Evolutionary conservation across 2,797 vertebrate genomes (phyloP).

Genomic region (Clamator glandarius): DNA sequence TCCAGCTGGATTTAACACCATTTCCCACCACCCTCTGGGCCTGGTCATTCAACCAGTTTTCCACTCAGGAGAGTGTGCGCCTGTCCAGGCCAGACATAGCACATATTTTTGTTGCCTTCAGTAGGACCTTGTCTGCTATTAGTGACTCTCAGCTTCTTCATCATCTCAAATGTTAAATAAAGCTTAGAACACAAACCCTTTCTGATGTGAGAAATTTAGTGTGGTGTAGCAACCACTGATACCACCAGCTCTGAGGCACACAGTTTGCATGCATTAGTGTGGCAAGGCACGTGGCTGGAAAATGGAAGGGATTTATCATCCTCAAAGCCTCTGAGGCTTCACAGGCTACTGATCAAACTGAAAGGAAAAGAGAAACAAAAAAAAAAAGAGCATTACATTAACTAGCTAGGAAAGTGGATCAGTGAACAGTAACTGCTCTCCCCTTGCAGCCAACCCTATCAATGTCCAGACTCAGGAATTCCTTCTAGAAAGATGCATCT

Average conservation of each 20-base stretch:
- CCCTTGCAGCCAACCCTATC: neutral
- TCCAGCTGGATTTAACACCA: too few relatives aligned
- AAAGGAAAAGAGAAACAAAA: neutral
- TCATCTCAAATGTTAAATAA: neutral
- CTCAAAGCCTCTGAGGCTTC: neutral
- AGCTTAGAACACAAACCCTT: neutral
- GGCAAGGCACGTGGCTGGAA: neutral
- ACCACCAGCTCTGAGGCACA: neutral
- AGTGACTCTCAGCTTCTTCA: neutral
- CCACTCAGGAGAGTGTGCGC: too few relatives aligned
- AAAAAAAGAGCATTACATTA: neutral
- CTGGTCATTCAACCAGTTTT: too few relatives aligned
- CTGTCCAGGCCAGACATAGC: too few relatives aligned
- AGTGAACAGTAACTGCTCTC: neutral
- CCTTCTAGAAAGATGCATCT: neutral
- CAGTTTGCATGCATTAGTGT: neutral
- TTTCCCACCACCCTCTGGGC: too few relatives aligned
- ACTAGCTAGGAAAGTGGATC: neutral
- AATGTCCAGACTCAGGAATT: neutral
- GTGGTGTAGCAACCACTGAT: neutral
- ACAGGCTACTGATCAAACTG: neutral
- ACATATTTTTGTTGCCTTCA: neutral
- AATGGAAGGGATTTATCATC: neutral
- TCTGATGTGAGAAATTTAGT: neutral
- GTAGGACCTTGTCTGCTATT: neutral